phyloP scores from a whole-genome alignment of 1,140 invertebrate species.

The Drosophila parvula region DNA sequence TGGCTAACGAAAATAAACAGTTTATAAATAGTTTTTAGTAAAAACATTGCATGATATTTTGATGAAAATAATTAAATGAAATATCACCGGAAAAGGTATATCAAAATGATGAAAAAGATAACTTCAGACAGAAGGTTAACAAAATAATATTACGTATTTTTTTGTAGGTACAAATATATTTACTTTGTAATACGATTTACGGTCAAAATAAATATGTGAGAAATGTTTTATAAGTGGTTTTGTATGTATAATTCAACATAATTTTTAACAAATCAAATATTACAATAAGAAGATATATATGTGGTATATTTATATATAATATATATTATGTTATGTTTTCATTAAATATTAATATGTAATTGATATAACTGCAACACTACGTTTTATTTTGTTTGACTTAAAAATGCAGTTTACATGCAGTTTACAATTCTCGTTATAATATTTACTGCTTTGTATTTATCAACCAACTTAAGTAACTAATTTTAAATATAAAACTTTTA shows the following conservation, averaged over 20 bases:
- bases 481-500: neutral
- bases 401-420: too few relatives aligned
- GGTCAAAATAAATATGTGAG: neutral
- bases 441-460: neutral
- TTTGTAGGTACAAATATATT: too few relatives aligned
- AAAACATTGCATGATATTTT: neutral
- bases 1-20: neutral
- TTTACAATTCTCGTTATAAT: neutral
- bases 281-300: too few relatives aligned
- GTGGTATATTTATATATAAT: too few relatives aligned
- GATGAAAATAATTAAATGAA: neutral
- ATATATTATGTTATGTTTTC: too few relatives aligned
- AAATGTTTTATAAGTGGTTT: neutral
- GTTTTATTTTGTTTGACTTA: too few relatives aligned
- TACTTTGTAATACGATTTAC: too few relatives aligned
- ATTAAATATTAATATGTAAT: too few relatives aligned
- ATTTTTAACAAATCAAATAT: too few relatives aligned
- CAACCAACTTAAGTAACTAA: neutral
- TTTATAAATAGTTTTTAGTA: slow-evolving; percentile 12
- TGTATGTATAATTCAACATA: neutral
- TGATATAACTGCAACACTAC: neutral
- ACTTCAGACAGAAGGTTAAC: neutral
- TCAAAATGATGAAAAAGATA: neutral
- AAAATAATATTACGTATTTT: neutral
- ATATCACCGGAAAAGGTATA: neutral